Conservation (phyloP, 92 coral and sea anemone species). For the Parazoanthus darwini region DNA sequence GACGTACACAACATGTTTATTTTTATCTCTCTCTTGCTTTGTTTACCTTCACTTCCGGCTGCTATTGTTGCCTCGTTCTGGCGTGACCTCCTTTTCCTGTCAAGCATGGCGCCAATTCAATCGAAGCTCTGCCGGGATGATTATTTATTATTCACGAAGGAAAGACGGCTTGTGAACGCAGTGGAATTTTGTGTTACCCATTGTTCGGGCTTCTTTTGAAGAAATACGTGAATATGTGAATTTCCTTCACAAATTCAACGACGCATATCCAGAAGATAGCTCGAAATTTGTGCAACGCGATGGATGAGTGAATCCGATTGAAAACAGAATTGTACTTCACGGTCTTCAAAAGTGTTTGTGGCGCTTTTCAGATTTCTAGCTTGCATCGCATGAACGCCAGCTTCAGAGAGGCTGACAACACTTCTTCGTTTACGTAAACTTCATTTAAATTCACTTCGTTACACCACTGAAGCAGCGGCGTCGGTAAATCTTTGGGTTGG, state of each 20-base stretch:
- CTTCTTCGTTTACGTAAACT: conserved; percentile 1
- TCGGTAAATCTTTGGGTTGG: conserved; percentile 18
- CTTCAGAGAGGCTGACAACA: conserved; percentile 5
- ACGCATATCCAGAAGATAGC: neutral
- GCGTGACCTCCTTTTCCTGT: conserved; percentile 35
- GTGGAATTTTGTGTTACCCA: conserved; percentile 44
- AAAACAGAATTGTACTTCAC: conserved; percentile 25
- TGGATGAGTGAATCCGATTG: conserved; percentile 42
- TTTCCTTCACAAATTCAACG: neutral
- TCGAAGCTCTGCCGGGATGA: conserved; percentile 37
- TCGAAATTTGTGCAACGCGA: conserved; percentile 19
- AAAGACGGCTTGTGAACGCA: conserved; percentile 35
- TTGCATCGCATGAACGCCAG: conserved; percentile 27
- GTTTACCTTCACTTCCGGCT: conserved; percentile 40
- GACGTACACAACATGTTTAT: neutral
- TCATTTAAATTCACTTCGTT: conserved; percentile 28
- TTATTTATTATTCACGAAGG: conserved; percentile 50
- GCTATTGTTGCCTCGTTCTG: conserved; percentile 39
- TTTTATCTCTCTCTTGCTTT: conserved; percentile 11
- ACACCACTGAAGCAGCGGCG: neutral
- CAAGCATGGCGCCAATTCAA: conserved; percentile 49
- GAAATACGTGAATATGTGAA: conserved; percentile 29
- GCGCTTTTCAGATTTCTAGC: conserved; percentile 27
- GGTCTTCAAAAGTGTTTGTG: conserved; percentile 6
- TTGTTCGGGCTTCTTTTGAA: conserved; percentile 19